Base-by-base conservation (phyloP, 1,140 invertebrate genomes). In the Calliphora vicina region DNA sequence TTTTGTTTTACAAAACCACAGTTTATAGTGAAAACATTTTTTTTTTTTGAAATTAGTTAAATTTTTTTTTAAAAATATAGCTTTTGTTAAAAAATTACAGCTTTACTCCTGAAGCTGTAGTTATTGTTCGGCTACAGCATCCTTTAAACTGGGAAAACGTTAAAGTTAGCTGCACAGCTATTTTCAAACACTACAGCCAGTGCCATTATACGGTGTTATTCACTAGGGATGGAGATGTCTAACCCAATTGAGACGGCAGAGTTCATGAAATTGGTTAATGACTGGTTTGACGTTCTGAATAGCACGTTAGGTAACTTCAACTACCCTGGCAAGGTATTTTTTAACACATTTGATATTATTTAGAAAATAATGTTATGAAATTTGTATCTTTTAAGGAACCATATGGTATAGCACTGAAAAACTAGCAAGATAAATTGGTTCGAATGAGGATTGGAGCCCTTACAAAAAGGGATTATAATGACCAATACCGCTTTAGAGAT, bases 391-490 rank as follows among this genome's bases (percentile, higher is more conserved):
- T n/a, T n/a, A n/a, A n/a, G 45, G 13, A 57, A 57, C 45, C 45
- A 10, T 57, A 10, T n/a, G 45, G 45, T 15, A 57, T 57, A 5
- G 13, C 45, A 8, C 4, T 17, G 1, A 13, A 57, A 4, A 15
- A n/a, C 1, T 13, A 57, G 15, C 8, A 4, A n/a, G 45, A 15
- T 13, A 57, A 5, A 57, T 57, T 57, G 45, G 13, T 4, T 57
- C 50, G 35, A 2, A 82, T 82, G 81, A n/a, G n/a, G n/a, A n/a
- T n/a, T n/a, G n/a, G n/a, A n/a, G n/a, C n/a, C n/a, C 10, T 82
- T 82, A n/a, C 80, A 82, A 17, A 82, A 82, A 43, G 82, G 82
- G 5, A 74, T 82, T 15, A 3, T 82, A 17, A 23, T 73, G 82
- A 82, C 26, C 20, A 82, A 82, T 45, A 43, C 5, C 1, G 61